Base-by-base conservation (phyloP, 2,797 vertebrate species). In the Erethizon dorsatum region DNA sequence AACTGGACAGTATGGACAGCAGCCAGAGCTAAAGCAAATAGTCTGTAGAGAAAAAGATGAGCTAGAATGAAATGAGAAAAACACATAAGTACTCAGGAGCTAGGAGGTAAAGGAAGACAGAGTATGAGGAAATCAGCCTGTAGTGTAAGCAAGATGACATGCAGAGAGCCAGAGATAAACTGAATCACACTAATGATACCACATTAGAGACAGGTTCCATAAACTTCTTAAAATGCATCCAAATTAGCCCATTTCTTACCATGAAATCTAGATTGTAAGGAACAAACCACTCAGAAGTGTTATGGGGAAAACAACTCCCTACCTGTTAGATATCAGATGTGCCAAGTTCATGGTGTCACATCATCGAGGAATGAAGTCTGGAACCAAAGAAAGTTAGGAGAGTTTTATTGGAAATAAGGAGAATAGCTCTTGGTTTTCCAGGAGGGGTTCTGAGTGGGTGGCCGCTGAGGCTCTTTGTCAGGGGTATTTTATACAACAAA, bases 61-160 rank as follows among this genome's bases (percentile, higher is more conserved):
- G 83, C 28, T n/a, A 73, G n/a, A 86, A 78, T 67, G 52, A n/a
- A 90, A 20, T 73, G 41, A 47, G 52, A 45, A 75, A 73, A 95
- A 71, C 37, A 14, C 1, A 6, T 33, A 91, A 83, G 59, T 82
- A 37, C 80, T 24, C 79, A 95, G 50, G 82, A 83, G 63, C 52
- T 50, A 84, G 56, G 50, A 57, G 33, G 9, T 14, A 87, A 65
- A 75, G 3, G 69, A 67, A 57, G 18, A 61, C 37, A 80, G 63
- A 59, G 14, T 37, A 59, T 80, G 9, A 83, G 17, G 26, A 78
- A 83, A 79, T 6, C 22, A 52, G 31, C 47, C 41, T 11, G 6
- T 45, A 84, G 20, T 41, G 65, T n/a, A 90, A 87, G 47, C 54
- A 96, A 84, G 69, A 61, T 47, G 11, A 67, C 41, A 67, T 18